Base-by-base conservation (phyloP, 2,888 invertebrate species). In the Trisateles emortualis region DNA sequence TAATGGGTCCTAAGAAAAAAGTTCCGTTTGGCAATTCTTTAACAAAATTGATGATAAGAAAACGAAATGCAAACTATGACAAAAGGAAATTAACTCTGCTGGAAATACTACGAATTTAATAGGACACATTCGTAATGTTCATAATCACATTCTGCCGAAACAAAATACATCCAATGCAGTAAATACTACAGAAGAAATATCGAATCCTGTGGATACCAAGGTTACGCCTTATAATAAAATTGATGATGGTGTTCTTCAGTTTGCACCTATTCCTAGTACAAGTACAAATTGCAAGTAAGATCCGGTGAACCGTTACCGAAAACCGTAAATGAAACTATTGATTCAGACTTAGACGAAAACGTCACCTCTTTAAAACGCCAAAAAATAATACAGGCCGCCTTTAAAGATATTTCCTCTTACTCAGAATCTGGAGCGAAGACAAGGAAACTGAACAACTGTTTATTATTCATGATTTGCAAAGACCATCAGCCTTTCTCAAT, bases 401-500 rank as follows among this genome's bases (percentile, higher is more conserved):
- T 68, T 64, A 55, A 42, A 47, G 69, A 72, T 63, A 72, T 74
- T 50, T 51, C 54, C 16, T 40, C 62, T 0, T 66, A 52, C 63
- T 32, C 62, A 3, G 22, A 38, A 26, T 51, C 56, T 55, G 63
- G 64, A 11, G 48, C 52, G 16, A 63, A 66, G 63, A 65, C 69
- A 50, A 60, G 48, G 68, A 71, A 35, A 71, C 60, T 64, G 52
- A 73, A 70, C 35, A 71, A 72, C 68, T 59, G 44, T 0, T 46
- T 73, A 48, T 45, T 74, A 40, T 74, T 45, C 16, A 74, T 72
- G 69, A 72, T 72, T 35, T 68, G 74, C 59, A 72, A 67, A 64
- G 74, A 68, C 47, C 53, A 69, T 49, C 72, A 69, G 41, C 72
- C 74, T 57, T 73, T 76, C 49, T 60, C 67, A 61, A 36, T 73